phyloP scores from a whole-genome alignment of 2,113 vertebrate genomes.

The Todiramphus saurophagus region DNA sequence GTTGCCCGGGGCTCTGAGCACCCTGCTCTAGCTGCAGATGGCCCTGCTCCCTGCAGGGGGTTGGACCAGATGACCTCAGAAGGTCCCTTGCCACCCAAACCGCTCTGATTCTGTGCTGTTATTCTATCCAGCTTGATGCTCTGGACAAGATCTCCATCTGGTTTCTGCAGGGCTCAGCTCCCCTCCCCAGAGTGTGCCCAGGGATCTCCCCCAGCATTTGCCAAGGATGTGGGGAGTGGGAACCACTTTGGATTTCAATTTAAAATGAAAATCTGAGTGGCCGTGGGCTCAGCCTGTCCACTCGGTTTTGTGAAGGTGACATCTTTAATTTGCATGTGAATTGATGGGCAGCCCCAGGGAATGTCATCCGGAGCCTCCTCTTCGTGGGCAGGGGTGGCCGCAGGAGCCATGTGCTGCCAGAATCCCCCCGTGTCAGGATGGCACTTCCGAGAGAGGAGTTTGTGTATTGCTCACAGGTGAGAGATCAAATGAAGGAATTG shows the following conservation, averaged over 20 bases:
- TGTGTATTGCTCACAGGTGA: fast-evolving
- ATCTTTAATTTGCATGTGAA: background rate
- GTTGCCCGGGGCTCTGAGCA: too few relatives aligned
- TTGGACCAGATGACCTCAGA: too few relatives aligned
- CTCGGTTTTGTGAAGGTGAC: background rate
- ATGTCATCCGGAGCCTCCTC: too few relatives aligned
- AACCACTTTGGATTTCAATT: background rate
- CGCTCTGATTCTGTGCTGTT: too few relatives aligned
- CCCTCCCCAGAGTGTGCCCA: too few relatives aligned
- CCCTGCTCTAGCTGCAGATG: too few relatives aligned
- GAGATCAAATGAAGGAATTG: background rate
- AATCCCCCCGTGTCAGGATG: too few relatives aligned
- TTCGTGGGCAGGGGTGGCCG: too few relatives aligned
- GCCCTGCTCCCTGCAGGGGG: too few relatives aligned
- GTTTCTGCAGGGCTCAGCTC: background rate
- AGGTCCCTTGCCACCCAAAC: too few relatives aligned
- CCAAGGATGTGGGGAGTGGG: fast-evolving
- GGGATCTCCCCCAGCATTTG: background rate
- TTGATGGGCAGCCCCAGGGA: too few relatives aligned
- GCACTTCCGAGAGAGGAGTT: background rate
- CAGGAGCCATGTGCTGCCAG: too few relatives aligned
- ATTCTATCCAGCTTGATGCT: background rate
- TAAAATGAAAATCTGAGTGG: background rate
- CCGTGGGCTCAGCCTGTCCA: background rate
- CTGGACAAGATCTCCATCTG: background rate